Evolutionary conservation across 2,888 invertebrate genomes (phyloP).

Genomic region (Andricus quercusramuli): DNA sequence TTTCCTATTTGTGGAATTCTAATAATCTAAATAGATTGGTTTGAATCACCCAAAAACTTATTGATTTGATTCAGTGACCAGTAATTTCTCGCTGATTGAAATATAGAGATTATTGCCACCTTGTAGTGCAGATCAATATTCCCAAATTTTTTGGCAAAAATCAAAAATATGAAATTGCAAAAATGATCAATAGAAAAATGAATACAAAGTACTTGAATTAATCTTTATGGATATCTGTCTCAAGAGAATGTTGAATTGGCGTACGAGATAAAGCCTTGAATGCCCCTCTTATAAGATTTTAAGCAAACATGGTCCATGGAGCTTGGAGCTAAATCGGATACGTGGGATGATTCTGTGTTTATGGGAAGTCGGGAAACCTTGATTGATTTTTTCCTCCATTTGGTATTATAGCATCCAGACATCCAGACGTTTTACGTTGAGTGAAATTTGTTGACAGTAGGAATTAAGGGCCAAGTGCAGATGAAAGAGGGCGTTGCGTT

Average conservation of each 20-base stretch:
- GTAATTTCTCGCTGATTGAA: no score
- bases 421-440: neutral
- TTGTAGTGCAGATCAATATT: no score
- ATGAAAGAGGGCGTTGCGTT: constrained; percentile 23
- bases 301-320: neutral
- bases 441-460: constrained; percentile 34
- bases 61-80: no score
- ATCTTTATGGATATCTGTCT: neutral
- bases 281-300: neutral
- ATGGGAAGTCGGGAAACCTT: neutral
- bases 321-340: neutral
- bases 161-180: no score
- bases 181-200: no score
- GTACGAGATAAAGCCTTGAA: neutral
- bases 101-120: no score
- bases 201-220: no score
- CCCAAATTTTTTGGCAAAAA: no score
- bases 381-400: neutral
- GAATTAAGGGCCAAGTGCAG: constrained; percentile 5
- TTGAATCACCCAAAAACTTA: no score
- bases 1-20: no score
- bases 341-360: neutral
- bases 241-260: neutral
- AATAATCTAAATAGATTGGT: no score
- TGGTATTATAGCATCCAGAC: neutral